Base-by-base conservation (phyloP, 2,888 invertebrate species). In the Pemphredon lugubris region DNA sequence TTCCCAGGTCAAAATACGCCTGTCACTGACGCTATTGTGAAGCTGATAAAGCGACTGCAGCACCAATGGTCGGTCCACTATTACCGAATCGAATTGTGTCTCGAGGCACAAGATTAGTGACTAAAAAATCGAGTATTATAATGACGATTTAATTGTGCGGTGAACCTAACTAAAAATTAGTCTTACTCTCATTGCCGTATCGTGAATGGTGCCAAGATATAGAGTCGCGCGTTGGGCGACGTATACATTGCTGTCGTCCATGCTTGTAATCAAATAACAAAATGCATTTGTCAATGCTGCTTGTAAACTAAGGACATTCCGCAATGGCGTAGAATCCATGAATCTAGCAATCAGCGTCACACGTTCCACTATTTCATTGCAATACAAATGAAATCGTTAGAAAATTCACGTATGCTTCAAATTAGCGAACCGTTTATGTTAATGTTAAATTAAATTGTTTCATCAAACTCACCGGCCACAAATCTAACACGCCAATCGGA, bases 61-160 rank as follows among this genome's bases (percentile, higher is more conserved):
- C 26, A 99, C 96, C 93, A 99, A 96, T 0, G 98, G 98, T 39
- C 99, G 93, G 90, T 99, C 99, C 67, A 97, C 95, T 69, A 98
- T 97, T 73, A 99, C 98, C 69, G 96, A 93, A 91, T 99, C 99
- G 91, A 99, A 99, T 91, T 99, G 99, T 0, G 97, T 96, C 92
- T 99, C 99, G 91, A 99, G 91, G 90, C 99, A 99, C 92, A 95
- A 94, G 58, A 97, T 94, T 74, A 98, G 92, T 63, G 97, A 94
- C 95, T 96, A 90, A 39, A 63, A 42, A 7, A 40, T 47, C 34
- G 16, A 1, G 16, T 26, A 7, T 5, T 5, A 26, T 26, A 26
- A 26, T 7, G 7, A n/a, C n/a, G n/a, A n/a, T n/a, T n/a, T n/a
- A n/a, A n/a, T n/a, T n/a, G n/a, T n/a, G n/a, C n/a, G n/a, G n/a